Evolutionary conservation across 1,140 invertebrate genomes (phyloP).

Genomic region (Sitophilus oryzae): DNA sequence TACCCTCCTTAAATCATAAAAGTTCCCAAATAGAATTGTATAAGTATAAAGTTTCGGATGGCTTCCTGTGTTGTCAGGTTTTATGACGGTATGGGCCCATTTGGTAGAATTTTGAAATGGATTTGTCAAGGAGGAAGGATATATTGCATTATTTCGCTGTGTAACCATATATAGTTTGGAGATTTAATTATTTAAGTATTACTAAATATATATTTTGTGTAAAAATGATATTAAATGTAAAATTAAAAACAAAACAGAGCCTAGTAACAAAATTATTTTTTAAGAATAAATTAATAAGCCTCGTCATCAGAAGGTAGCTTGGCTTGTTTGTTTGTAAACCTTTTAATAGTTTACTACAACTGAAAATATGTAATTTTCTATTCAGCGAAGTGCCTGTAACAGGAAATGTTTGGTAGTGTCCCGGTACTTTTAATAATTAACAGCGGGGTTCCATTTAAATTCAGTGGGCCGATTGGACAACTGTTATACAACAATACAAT

Average conservation of each 20-base stretch:
- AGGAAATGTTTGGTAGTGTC: neutral
- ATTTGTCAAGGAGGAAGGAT: slow-evolving; percentile 9
- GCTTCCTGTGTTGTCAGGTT: slow-evolving; percentile 17
- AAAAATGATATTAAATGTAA: too few relatives aligned
- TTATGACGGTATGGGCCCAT: slow-evolving; percentile 14
- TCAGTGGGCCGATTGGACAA: neutral
- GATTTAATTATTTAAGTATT: too few relatives aligned
- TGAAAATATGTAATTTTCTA: neutral
- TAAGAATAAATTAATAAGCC: too few relatives aligned
- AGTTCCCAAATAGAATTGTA: slow-evolving; percentile 15
- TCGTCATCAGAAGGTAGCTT: too few relatives aligned
- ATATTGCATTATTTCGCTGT: too few relatives aligned
- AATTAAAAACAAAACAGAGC: too few relatives aligned
- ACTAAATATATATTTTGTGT: too few relatives aligned
- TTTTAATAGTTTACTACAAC: too few relatives aligned
- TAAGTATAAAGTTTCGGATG: slow-evolving; percentile 14
- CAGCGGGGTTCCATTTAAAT: neutral
- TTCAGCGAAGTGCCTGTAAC: neutral
- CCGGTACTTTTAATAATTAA: neutral
- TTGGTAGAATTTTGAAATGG: slow-evolving; percentile 12
- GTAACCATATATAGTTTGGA: too few relatives aligned
- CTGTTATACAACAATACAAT: neutral
- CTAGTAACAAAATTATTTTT: too few relatives aligned
- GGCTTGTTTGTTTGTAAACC: too few relatives aligned
- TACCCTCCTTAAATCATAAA: slow-evolving; percentile 13